Base-by-base conservation (phyloP, 1,140 invertebrate genomes). In the Kradibia gibbosae region DNA sequence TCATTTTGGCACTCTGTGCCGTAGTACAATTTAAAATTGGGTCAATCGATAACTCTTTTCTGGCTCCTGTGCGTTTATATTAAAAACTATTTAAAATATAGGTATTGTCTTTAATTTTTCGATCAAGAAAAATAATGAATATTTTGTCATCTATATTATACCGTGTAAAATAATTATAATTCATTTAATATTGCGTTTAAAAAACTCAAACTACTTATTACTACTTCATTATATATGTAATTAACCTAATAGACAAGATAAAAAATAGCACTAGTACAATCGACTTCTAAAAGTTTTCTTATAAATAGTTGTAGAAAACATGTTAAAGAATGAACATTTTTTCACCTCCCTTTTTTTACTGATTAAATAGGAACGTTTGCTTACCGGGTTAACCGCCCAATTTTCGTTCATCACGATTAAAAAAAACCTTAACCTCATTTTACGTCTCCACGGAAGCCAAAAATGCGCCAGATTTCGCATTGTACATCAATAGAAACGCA, bases 391-490 rank as follows among this genome's bases (percentile, higher is more conserved):
- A 76, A 81, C 72, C 80, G 73, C 72, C 3, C 28, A 42, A 34
- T 72, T 57, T 57, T 71, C 67, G 8, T 71, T 15, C 70, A 39
- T 53, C 55, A 34, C 25, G 62, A 65, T 62, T 76, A 60, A 77
- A 76, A 81, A 77, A 82, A 67, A 57, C 81, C 81, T 82, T 82
- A 82, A 82, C 81, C 81, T 65, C 81, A 22, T 78, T 82, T 78
- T n/a, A 36, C 80, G 78, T 31, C 17, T 60, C 25, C n/a, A 39
- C 50, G 73, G 70, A 7, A 72, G 45, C 70, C 22, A 72, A 72
- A 13, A 48, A 48, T 48, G 25, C 42, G 3, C 10, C 45, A 28
- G n/a, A 28, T 28, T 72, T 45, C n/a, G 31, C 31, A 34, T 73
- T 31, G 2, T 67, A 36, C 34, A 39, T 39, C 7, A 20, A 5